phyloP scores from a whole-genome alignment of 1,140 invertebrate species.

The Galleria mellonella region DNA sequence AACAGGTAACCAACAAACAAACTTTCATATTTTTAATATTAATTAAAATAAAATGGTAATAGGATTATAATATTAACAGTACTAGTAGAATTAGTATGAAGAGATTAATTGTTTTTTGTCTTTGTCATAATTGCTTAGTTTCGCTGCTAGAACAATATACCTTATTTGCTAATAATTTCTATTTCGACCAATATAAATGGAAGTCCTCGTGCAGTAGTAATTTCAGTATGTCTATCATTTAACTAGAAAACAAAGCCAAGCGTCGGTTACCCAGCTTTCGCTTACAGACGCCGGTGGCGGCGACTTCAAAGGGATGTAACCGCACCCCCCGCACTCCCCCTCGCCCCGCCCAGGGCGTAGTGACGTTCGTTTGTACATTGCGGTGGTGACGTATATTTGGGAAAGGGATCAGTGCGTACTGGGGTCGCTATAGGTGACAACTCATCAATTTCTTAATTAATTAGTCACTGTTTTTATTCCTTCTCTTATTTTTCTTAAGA shows the following conservation, averaged over 20 bases:
- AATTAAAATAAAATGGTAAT: too few species aligned
- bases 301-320: constrained; percentile 51
- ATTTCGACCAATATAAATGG: not conserved
- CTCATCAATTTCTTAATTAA: not conserved
- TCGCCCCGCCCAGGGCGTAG: constrained; percentile 19
- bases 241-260: constrained; percentile 62
- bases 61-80: too few species aligned
- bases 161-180: too few species aligned
- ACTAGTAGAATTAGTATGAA: too few species aligned
- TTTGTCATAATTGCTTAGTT: too few species aligned
- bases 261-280: constrained; percentile 58
- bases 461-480: too few species aligned
- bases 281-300: constrained; percentile 45
- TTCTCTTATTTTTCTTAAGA: too few species aligned
- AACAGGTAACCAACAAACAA: too few species aligned
- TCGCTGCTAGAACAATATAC: too few species aligned
- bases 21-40: too few species aligned
- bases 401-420: constrained; percentile 24
- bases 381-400: constrained; percentile 36
- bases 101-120: too few species aligned
- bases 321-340: constrained; percentile 28
- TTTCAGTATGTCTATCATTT: constrained; percentile 53
- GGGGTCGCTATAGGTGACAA: constrained; percentile 18
- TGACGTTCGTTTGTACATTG: constrained; percentile 42
- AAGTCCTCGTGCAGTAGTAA: constrained; percentile 24